A percentile compares a stretch with the other conserved stretches of the same genome.
Conservation (phyloP, 2,797 vertebrate genomes). For the Cetoscarus ocellatus region DNA sequence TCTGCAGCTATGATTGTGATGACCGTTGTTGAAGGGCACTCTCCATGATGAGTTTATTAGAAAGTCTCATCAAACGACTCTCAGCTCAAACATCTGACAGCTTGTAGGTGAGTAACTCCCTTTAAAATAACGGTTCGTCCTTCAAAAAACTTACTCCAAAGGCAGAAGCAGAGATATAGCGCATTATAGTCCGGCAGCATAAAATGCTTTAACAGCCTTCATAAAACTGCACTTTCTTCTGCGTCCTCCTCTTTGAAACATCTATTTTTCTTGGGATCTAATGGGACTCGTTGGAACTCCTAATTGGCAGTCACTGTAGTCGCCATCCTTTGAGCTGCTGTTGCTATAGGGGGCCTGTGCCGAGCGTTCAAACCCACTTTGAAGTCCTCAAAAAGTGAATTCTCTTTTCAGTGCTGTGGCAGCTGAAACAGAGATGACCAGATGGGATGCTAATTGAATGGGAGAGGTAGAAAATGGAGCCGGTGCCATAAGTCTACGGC, state of each 20-base stretch:
- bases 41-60: slow-evolving; percentile 60
- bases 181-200: slow-evolving; percentile 58
- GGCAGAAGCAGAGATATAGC: slow-evolving; percentile 47
- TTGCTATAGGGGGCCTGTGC: slow-evolving; percentile 82
- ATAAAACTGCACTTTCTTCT: slow-evolving; percentile 76
- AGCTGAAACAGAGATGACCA: slow-evolving; percentile 71
- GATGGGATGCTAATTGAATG: slow-evolving; percentile 69
- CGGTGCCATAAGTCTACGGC: slow-evolving; percentile 49
- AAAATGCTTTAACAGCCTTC: slow-evolving; percentile 70
- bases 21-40: slow-evolving; percentile 64
- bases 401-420: slow-evolving; percentile 71
- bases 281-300: slow-evolving; percentile 88
- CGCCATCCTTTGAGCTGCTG: slow-evolving; percentile 84
- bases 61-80: slow-evolving; percentile 66
- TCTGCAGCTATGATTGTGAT: slow-evolving; percentile 34
- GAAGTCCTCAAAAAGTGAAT: slow-evolving; percentile 87
- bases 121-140: slow-evolving; percentile 75
- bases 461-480: slow-evolving; percentile 59
- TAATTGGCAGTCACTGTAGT: slow-evolving; percentile 90
- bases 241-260: slow-evolving; percentile 64
- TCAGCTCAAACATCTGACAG: slow-evolving; percentile 61
- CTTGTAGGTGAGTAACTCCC: slow-evolving; percentile 59
- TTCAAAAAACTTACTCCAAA: slow-evolving; percentile 66
- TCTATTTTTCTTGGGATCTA: slow-evolving; percentile 85
- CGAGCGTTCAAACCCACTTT: slow-evolving; percentile 85